Percentiles rank a stretch among this genome's conserved stretches.
Conservation (phyloP, 1,140 invertebrate species). For the Dendrolimus punctatus region DNA sequence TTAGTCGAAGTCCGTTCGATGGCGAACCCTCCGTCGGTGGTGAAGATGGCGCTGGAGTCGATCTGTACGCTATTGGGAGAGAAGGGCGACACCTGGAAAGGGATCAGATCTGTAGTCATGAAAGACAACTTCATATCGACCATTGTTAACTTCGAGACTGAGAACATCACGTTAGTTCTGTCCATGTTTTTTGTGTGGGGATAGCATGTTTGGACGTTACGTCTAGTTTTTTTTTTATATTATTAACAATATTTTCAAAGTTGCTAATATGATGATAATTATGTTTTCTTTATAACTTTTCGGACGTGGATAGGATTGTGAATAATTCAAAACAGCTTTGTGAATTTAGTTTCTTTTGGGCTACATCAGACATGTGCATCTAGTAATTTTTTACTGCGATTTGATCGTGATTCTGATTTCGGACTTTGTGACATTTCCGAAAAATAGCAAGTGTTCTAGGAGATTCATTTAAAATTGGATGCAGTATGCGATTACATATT, state of each 20-base stretch:
- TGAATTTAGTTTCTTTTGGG: too few relatives aligned
- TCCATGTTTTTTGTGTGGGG: constrained; percentile 20
- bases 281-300: not conserved
- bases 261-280: too few relatives aligned
- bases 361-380: too few relatives aligned
- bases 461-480: too few relatives aligned
- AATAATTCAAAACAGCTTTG: too few relatives aligned
- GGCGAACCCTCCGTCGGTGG: constrained; percentile 93
- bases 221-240: constrained; percentile 5
- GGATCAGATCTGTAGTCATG: constrained; percentile 93
- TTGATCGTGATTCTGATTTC: too few relatives aligned
- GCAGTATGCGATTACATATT: too few relatives aligned
- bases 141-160: constrained; percentile 98
- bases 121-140: constrained; percentile 98
- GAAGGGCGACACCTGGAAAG: constrained; percentile 93
- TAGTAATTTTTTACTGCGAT: too few relatives aligned
- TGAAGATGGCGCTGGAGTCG: constrained; percentile 96
- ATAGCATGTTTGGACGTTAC: constrained; percentile 19
- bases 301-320: not conserved
- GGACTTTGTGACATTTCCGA: too few relatives aligned
- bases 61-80: constrained; percentile 95
- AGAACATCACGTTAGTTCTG: constrained; percentile 87
- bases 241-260: not conserved
- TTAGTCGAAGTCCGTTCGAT: constrained; percentile 95
- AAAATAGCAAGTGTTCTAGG: too few relatives aligned